Conservation (phyloP, 1,140 invertebrate species). For the Meloidogyne hapla region DNA sequence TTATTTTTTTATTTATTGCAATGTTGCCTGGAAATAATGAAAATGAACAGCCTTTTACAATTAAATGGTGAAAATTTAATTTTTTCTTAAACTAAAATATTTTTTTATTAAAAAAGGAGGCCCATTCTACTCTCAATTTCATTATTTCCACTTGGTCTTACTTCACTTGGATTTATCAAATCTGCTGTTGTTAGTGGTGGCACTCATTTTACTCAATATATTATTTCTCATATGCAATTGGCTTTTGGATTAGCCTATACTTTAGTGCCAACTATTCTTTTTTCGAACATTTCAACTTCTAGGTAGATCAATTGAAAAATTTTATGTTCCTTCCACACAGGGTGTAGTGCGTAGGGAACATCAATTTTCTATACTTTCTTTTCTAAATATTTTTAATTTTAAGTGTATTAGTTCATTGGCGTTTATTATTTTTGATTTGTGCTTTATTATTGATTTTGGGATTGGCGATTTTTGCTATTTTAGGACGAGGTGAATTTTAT, state of each 20-base stretch:
- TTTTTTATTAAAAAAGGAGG: constrained; percentile 17
- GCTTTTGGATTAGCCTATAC: constrained; percentile 38
- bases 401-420: constrained; percentile 30
- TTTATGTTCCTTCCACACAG: constrained; percentile 12
- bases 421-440: constrained; percentile 25
- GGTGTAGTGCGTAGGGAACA: not conserved
- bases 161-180: constrained; percentile 39
- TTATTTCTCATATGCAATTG: constrained; percentile 38
- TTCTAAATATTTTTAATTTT: constrained; percentile 1
- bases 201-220: constrained; percentile 42
- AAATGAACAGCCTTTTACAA: constrained; percentile 1
- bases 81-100: not conserved
- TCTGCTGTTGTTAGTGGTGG: constrained; percentile 37
- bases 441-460: constrained; percentile 27
- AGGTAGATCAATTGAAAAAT: constrained; percentile 8
- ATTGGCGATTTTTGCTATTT: constrained; percentile 31
- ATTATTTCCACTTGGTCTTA: constrained; percentile 39
- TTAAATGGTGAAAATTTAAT: constrained; percentile 1
- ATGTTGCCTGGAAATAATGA: constrained; percentile 24
- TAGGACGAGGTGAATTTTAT: constrained; percentile 23
- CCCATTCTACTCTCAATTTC: constrained; percentile 24
- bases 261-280: constrained; percentile 33
- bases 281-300: constrained; percentile 31
- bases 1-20: constrained; percentile 36
- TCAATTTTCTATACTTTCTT: not conserved